phyloP scores from a whole-genome alignment of 2,888 invertebrate genomes.

The Exephanes ischioxanthus region DNA sequence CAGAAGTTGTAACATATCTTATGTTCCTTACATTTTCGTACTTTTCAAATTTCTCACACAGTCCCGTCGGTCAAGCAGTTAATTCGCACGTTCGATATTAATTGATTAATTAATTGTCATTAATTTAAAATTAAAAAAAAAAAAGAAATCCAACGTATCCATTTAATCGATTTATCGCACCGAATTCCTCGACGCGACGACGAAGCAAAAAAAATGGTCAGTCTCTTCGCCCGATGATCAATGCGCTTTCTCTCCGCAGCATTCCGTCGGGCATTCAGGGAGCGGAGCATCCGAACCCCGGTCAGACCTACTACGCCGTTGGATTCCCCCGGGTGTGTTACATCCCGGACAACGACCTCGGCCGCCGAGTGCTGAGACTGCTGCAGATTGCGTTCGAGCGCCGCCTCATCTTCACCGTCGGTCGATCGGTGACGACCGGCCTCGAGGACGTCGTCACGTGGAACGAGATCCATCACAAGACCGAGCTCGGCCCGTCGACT shows the following conservation, averaged over 20 bases:
- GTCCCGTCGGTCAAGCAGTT: no score
- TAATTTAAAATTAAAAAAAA: no score
- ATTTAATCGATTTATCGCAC: no score
- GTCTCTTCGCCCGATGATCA: neutral
- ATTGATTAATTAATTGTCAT: no score
- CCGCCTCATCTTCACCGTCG: slow-evolving; percentile 93
- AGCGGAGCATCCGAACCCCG: slow-evolving; percentile 92
- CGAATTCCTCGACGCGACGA: no score
- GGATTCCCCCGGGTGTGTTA: slow-evolving; percentile 94
- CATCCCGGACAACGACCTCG: slow-evolving; percentile 93
- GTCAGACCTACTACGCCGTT: slow-evolving; percentile 94
- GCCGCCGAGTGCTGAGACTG: slow-evolving; percentile 91
- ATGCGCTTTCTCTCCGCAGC: slow-evolving; percentile 83
- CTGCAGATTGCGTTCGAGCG: slow-evolving; percentile 94
- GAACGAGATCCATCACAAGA: slow-evolving; percentile 96
- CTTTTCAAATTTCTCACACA: no score
- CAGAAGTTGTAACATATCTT: no score
- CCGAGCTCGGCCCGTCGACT: slow-evolving; percentile 88
- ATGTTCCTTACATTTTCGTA: no score
- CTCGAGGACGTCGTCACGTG: slow-evolving; percentile 96
- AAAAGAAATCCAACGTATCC: no score
- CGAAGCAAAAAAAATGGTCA: neutral
- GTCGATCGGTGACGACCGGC: slow-evolving; percentile 95
- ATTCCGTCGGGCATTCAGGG: slow-evolving; percentile 95
- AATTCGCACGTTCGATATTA: no score